Evolutionary conservation across 2,888 invertebrate species (phyloP), one percentile per base, ranked within the genome.

Genomic region (Pocota personata): DNA sequence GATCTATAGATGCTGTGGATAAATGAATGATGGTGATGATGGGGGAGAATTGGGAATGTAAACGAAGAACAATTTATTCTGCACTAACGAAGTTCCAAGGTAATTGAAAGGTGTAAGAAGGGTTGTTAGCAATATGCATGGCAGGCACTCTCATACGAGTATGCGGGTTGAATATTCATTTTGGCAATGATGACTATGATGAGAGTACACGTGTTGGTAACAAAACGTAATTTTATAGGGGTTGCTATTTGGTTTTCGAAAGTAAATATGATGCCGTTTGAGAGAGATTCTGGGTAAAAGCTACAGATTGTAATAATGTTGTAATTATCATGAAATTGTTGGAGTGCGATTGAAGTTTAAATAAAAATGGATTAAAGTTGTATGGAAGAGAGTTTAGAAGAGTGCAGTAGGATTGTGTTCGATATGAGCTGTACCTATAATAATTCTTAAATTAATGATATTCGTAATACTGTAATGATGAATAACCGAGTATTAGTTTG

Each of bases 101-200:
- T 62, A 71, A 71, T 55, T 55, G 55, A 62, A 71, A 78, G 71
- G 62, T 64, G 64, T 71, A 55, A 19, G 43, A 35, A 16, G 52
- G 16, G 43, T 46, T 24, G 16, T 48, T 48, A 19, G 19, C 35
- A 57, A n/a, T 30, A 14, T 43, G 43, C 14, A 4, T 7, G 30
- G 8, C 16, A 24, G 24, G 5, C 14, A 16, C 2, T 8, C 12
- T 6, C 27, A n/a, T 24, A 24, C 4, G n/a, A n/a, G n/a, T 6
- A 50, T 50, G 30, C 37, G 40, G 50, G 62, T 40, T 62, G 35
- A 58, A 69, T 57, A 43, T 24, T 69, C 30, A 19, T 43, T 30
- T 40, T 19, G 48, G 10, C 48, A 72, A 24, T 50, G 27, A 60
- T 5, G 52, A 8, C 27, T 12, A 35, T 8, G 12, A 24, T 12